Base-by-base conservation (phyloP, 2,113 vertebrate species). In the Platichthys stellatus region DNA sequence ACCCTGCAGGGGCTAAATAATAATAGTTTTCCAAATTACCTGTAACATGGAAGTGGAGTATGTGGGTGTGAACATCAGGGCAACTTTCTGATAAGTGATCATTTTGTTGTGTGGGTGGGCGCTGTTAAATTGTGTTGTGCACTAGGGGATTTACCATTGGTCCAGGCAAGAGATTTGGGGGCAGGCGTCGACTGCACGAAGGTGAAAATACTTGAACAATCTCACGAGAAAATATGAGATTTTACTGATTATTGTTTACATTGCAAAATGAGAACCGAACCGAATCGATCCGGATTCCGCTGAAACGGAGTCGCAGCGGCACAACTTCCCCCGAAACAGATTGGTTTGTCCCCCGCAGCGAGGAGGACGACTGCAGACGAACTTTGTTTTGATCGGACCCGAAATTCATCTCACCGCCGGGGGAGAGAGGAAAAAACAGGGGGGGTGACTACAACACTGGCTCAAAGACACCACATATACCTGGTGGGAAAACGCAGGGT, bases 211-310 rank as follows among this genome's bases (percentile, higher is more conserved):
- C 84, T 90, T 90, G 0, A 86, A 86, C 81, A 91, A 90, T 94
- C 94, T 95, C 94, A 94, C 94, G 93, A 94, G 94, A 95, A 89
- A 93, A 92, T 86, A 78, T 94, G 94, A 94, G 94, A 93, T 94
- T 88, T 94, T 92, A 85, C 86, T 78, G 90, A 94, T 95, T 94
- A 94, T 93, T 94, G 94, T 95, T 95, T 95, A 95, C 94, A 94
- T 94, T 93, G 87, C 86, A 88, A 90, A 92, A 91, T 87, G 82
- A 90, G 89, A 94, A 92, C 88, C 88, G 91, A 94, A 94, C 92
- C 93, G 89, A 94, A 95, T 93, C 90, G 93, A 94, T 93, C 91
- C 89, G 89, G 93, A 93, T 93, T 92, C 76, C 76, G 21, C 74
- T 87, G 87, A 93, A 83, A 82, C 72, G 63, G 83, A 65, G 64